phyloP scores from a whole-genome alignment of 2,113 vertebrate genomes.

The Lepus europaeus region DNA sequence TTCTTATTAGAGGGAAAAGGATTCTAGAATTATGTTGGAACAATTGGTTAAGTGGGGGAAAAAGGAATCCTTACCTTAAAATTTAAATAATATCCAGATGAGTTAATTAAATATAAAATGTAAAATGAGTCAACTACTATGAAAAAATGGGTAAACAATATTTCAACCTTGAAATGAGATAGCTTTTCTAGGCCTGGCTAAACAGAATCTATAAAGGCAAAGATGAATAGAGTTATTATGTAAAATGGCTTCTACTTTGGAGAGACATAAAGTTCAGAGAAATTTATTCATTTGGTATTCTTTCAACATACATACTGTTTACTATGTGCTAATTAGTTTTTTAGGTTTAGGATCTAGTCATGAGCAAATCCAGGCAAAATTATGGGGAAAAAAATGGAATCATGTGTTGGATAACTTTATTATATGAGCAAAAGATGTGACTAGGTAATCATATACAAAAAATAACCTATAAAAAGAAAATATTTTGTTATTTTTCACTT shows the following conservation, averaged over 20 bases:
- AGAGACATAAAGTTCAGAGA: conserved; percentile 57
- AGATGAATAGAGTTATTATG: background rate
- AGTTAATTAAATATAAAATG: conserved; percentile 52
- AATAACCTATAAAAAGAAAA: background rate
- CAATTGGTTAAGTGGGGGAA: conserved; percentile 16
- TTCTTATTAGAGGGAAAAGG: conserved; percentile 26
- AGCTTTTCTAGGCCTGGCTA: conserved; percentile 33
- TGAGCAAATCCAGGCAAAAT: conserved; percentile 36
- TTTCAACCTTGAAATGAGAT: conserved; percentile 4
- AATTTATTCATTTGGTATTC: conserved; percentile 9
- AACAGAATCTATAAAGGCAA: background rate
- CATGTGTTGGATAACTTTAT: background rate
- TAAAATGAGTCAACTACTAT: background rate
- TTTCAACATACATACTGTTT: conserved; percentile 10
- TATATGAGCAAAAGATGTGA: background rate
- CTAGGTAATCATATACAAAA: background rate
- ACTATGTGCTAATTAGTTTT: conserved; percentile 24
- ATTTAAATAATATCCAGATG: conserved; percentile 43
- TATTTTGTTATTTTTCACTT: background rate
- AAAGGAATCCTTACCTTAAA: background rate
- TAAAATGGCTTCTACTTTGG: background rate
- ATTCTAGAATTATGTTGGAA: conserved; percentile 47
- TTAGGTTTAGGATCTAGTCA: background rate
- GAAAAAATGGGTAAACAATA: background rate
- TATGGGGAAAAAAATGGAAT: background rate